Evolutionary conservation across 1,140 invertebrate genomes (phyloP), one percentile per base, ranked within the genome.

Genomic region (Drosophila kepulauana): DNA sequence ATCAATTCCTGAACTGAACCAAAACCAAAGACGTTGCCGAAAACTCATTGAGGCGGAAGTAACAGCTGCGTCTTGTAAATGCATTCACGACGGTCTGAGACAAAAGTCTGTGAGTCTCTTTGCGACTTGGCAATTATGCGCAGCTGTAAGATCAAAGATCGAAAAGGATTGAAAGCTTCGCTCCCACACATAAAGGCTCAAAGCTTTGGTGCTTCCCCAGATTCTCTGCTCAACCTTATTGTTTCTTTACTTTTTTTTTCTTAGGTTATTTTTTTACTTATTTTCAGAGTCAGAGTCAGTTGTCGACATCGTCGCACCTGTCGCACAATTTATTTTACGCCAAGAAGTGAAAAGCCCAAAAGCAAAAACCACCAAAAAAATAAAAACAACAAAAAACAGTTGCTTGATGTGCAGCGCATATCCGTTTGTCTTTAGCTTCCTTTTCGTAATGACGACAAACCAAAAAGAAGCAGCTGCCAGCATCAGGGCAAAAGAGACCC

Each of bases 391-490:
- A 69, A 78, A 81, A 88, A 75, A 82, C 84, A 88, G 84, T 88
- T 88, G 84, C 84, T 87, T 87, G 84, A 87, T 87, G 80, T 84
- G 84, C 80, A 71, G 67, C 80, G 84, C 85, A 88, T 88, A 88
- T 88, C 84, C 84, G 85, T 88, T 87, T 88, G 84, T 89, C 84
- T 88, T 88, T 88, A 88, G 84, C 84, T 88, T 87, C 84, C 84
- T 87, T 84, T 87, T 84, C 67, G 84, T 88, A 88, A 89, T 84
- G 81, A 87, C 79, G 82, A 82, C 82, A 79, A 75, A 82, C 68
- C 75, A 71, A 63, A 25, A 88, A 87, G 84, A 81, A 88, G 84
- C 84, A 88, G 84, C 84, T 88, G 84, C 84, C 85, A 73, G 63
- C 72, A 71, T 25, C 67, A 61, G 41, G 30, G 13, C 33, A 71